phyloP scores from a whole-genome alignment of 2,888 invertebrate species.

The Carpatolechia fugitivella region DNA sequence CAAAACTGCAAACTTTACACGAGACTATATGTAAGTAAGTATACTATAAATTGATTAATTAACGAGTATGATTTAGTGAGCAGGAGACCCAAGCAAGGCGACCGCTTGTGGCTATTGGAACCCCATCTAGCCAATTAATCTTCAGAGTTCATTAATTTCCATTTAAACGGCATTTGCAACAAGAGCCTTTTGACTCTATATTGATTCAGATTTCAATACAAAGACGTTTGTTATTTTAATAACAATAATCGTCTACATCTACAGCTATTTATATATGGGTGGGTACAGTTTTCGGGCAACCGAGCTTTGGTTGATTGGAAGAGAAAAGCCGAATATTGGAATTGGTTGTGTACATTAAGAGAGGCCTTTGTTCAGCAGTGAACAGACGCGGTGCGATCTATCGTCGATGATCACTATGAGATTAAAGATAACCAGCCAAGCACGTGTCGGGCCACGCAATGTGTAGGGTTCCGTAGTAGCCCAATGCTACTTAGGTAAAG shows the following conservation, averaged over 20 bases:
- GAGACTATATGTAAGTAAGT: no score
- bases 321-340: neutral
- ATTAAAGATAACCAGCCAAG: no score
- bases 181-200: constrained; percentile 11
- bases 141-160: constrained; percentile 44
- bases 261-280: neutral
- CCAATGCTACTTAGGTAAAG: no score
- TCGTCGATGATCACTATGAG: no score
- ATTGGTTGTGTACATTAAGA: no score
- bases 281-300: no score
- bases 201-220: constrained; percentile 7
- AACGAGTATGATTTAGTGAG: constrained; percentile 33
- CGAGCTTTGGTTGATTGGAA: no score
- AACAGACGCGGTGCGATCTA: no score
- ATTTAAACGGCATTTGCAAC: constrained; percentile 34
- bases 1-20: neutral
- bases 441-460: no score
- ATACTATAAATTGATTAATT: constrained; percentile 24
- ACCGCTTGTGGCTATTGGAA: constrained; percentile 34
- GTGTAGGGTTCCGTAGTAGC: no score
- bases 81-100: constrained; percentile 13
- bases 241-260: neutral
- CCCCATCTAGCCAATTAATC: constrained; percentile 42
- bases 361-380: no score
- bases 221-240: constrained; percentile 2